These are phyloP conservation scores for Varecia variegata DNA, from an alignment of 2,797 vertebrate genomes.

Conservation along the genomic window DNA sequence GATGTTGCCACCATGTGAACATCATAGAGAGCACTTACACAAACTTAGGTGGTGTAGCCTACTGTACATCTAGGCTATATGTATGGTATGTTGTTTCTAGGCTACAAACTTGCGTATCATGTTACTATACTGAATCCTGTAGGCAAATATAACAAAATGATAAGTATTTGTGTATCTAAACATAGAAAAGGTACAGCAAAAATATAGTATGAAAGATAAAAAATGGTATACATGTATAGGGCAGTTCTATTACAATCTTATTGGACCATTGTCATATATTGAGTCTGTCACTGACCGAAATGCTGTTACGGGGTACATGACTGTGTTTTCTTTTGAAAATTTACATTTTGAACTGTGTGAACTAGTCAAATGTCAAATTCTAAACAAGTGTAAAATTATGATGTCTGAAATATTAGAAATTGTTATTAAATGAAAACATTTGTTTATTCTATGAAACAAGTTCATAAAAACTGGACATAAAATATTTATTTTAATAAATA, in stretches of 20 bases:
- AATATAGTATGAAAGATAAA: background rate
- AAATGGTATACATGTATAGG: background rate
- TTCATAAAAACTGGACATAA: background rate
- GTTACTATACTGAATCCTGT: background rate
- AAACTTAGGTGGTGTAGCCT: background rate
- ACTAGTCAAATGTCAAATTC: background rate
- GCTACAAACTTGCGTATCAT: background rate
- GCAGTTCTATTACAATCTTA: background rate
- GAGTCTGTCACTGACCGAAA: background rate
- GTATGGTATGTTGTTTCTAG: background rate
- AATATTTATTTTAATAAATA: background rate
- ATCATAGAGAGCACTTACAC: background rate
- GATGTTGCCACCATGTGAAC: background rate
- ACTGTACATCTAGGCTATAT: background rate
- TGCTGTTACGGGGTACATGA: background rate
- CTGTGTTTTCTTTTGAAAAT: conserved; percentile 37
- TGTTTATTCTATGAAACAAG: background rate
- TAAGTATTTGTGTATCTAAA: background rate
- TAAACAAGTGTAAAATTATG: background rate
- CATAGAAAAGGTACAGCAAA: background rate
- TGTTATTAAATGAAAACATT: background rate
- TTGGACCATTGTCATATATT: background rate
- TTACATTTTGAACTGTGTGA: background rate
- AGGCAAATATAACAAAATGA: background rate
- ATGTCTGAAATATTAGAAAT: background rate